phyloP scores from a whole-genome alignment of 2,888 invertebrate species.

The Mythimna impura region DNA sequence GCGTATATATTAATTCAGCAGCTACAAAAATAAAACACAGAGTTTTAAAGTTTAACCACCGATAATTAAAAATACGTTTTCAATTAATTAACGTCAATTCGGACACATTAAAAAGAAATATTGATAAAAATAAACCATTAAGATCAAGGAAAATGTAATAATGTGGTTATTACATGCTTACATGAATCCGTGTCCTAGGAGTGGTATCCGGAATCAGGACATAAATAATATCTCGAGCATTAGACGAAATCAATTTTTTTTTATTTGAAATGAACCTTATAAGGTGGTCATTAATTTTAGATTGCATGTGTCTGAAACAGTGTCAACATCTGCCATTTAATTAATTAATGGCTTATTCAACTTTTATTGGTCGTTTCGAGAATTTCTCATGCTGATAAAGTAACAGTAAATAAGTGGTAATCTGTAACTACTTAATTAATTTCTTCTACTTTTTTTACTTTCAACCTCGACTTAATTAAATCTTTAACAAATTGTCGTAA shows the following conservation, averaged over 20 bases:
- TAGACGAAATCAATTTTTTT: constrained; percentile 54
- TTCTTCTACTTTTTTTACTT: constrained; percentile 30
- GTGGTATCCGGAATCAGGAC: constrained; percentile 64
- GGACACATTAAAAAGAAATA: constrained; percentile 58
- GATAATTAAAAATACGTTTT: constrained; percentile 45
- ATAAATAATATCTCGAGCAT: constrained; percentile 53
- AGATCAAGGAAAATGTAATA: constrained; percentile 64
- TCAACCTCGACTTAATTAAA: constrained; percentile 24
- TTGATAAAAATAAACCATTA: constrained; percentile 56
- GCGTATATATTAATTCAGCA: constrained; percentile 5
- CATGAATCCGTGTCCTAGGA: constrained; percentile 53
- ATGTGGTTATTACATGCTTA: constrained; percentile 33
- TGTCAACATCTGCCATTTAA: constrained; percentile 41
- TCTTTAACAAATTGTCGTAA: constrained; percentile 40
- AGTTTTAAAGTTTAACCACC: constrained; percentile 11
- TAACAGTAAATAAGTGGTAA: constrained; percentile 19
- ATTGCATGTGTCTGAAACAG: constrained; percentile 49
- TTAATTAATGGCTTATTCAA: constrained; percentile 51
- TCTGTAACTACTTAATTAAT: constrained; percentile 39
- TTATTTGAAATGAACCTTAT: constrained; percentile 52
- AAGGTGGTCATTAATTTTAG: constrained; percentile 55
- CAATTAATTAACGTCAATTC: constrained; percentile 49
- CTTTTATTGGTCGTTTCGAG: background rate
- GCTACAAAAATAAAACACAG: constrained; percentile 5
- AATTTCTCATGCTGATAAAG: constrained; percentile 17